Evolutionary conservation across 2,113 vertebrate species (phyloP).

Genomic region (Beaufortia kweichowensis): DNA sequence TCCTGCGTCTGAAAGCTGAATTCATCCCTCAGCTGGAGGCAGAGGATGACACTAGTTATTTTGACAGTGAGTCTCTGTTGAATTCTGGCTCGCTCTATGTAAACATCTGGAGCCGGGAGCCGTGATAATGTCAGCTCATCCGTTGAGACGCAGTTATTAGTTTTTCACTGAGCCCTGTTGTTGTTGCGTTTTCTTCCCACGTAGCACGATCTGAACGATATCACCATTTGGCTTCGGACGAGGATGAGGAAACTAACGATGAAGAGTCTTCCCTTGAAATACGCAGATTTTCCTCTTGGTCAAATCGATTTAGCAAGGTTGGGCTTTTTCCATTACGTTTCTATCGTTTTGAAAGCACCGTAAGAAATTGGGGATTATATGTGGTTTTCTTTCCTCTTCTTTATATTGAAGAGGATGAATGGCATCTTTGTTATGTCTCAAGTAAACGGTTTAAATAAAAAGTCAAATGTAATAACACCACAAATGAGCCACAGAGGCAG

Average conservation of each 20-base stretch:
- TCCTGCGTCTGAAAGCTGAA: slow-evolving; percentile 93
- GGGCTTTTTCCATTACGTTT: neutral
- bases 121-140: slow-evolving; percentile 9
- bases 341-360: too few relatives aligned
- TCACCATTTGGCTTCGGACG: slow-evolving; percentile 89
- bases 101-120: neutral
- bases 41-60: slow-evolving; percentile 96
- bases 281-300: slow-evolving; percentile 93
- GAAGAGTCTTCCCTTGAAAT: slow-evolving; percentile 94
- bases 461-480: too few relatives aligned
- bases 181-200: neutral
- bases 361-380: too few relatives aligned
- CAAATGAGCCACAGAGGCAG: too few relatives aligned
- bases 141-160: neutral
- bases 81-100: neutral
- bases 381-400: too few relatives aligned
- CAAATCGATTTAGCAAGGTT: slow-evolving; percentile 98
- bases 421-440: too few relatives aligned
- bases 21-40: slow-evolving; percentile 96
- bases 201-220: slow-evolving; percentile 92
- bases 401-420: too few relatives aligned
- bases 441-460: too few relatives aligned
- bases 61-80: slow-evolving; percentile 83
- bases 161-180: neutral
- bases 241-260: slow-evolving; percentile 89